These are phyloP conservation scores for Pseudochaenichthys georgianus DNA, from an alignment of 2,797 vertebrate genomes.

Conservation along the genomic window DNA sequence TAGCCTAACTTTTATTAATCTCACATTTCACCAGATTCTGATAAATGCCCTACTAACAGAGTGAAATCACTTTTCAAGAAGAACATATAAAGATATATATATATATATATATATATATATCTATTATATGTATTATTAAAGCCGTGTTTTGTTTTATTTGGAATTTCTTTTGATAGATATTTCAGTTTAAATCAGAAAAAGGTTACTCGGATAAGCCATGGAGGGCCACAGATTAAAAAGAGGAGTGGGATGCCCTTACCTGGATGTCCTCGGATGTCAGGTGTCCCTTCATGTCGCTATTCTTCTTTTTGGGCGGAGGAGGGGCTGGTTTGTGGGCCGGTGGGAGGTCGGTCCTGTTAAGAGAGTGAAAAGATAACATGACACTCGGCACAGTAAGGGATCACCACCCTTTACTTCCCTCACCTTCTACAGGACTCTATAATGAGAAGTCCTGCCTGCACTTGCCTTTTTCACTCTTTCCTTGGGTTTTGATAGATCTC, in stretches of 20 bases:
- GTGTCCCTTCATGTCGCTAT: conserved; percentile 88
- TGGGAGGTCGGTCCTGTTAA: conserved; percentile 89
- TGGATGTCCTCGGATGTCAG: conserved; percentile 91
- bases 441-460: conserved; percentile 84
- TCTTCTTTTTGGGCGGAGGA: conserved; percentile 88
- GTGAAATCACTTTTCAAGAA: not conserved
- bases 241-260: conserved; percentile 74
- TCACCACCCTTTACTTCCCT: conserved; percentile 64
- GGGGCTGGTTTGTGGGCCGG: conserved; percentile 89
- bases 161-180: not conserved
- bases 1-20: not conserved
- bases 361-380: conserved; percentile 78
- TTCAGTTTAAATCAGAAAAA: not conserved
- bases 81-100: not conserved
- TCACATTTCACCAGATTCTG: not conserved
- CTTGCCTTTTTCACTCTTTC: conserved; percentile 84
- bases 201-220: not conserved
- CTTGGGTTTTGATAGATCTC: conserved; percentile 82
- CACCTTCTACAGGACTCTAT: conserved; percentile 78
- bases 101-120: too few relatives aligned
- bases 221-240: not conserved
- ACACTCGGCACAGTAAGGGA: conserved; percentile 74
- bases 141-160: not conserved
- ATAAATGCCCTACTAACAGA: not conserved
- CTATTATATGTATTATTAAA: not conserved